phyloP scores from a whole-genome alignment of 2,888 invertebrate species.

The Amiota communis region DNA sequence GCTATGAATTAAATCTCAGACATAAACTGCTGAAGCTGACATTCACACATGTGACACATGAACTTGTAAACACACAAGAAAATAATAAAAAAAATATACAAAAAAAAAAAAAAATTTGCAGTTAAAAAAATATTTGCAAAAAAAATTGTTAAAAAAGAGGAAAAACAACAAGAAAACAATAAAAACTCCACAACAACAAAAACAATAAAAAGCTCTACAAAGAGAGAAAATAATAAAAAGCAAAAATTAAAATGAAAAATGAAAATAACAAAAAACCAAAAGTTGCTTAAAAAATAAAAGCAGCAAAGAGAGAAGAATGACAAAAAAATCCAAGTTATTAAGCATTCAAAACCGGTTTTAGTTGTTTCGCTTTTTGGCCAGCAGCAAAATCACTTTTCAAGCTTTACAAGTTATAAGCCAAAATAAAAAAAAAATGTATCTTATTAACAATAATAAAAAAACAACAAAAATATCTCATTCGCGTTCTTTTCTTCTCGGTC shows the following conservation, averaged over 20 bases:
- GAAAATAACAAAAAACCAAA: conserved; percentile 6
- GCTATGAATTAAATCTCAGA: not conserved
- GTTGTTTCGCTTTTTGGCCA: conserved; percentile 7
- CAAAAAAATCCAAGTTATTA: conserved; percentile 12
- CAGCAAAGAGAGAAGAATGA: conserved; percentile 2
- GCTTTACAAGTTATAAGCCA: conserved; percentile 1
- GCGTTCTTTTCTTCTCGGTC: not conserved
- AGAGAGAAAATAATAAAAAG: conserved; percentile 38
- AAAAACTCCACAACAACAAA: conserved; percentile 28
- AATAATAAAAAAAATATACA: conserved; percentile 46
- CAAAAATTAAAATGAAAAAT: conserved; percentile 10
- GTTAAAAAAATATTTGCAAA: not conserved
- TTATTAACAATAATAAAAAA: conserved; percentile 11
- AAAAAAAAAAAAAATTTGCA: not conserved
- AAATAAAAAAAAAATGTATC: not conserved
- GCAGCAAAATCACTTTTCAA: conserved; percentile 7
- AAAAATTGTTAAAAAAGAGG: not conserved
- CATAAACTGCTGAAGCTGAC: not conserved
- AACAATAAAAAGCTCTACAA: conserved; percentile 33
- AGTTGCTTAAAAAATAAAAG: conserved; percentile 7
- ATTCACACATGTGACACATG: conserved; percentile 26
- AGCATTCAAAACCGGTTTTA: conserved; percentile 5
- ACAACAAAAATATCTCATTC: not conserved
- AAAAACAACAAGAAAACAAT: conserved; percentile 30
- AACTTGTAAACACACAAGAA: conserved; percentile 45